phyloP scores from a whole-genome alignment of 2,113 vertebrate species.

The Melanocharis versteri region DNA sequence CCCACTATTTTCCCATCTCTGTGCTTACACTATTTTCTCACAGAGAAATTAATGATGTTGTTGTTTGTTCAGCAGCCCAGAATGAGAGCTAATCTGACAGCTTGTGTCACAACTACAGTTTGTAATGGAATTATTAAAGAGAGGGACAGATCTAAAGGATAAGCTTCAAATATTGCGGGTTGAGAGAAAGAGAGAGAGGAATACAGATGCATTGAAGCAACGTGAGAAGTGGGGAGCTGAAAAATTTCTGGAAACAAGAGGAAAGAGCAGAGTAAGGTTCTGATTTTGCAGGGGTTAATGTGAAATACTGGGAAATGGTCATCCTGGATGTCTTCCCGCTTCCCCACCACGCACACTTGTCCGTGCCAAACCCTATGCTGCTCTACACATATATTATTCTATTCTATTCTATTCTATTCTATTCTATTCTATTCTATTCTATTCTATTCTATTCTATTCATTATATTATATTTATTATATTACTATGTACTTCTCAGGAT shows the following conservation, averaged over 20 bases:
- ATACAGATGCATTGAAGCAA: background rate
- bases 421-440: too few relatives aligned
- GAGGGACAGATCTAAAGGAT: background rate
- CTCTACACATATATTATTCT: background rate
- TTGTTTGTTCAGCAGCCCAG: constrained; percentile 34
- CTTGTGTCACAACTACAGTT: background rate
- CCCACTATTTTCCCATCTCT: background rate
- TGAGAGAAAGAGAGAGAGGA: background rate
- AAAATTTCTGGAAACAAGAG: background rate
- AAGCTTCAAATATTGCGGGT: background rate
- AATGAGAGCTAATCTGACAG: constrained; percentile 35
- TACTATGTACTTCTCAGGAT: background rate
- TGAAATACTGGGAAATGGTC: background rate
- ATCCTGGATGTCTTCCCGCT: background rate
- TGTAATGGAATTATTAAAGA: background rate
- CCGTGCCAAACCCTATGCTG: background rate
- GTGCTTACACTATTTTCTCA: background rate
- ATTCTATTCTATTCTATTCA: too few relatives aligned
- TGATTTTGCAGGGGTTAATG: background rate
- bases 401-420: too few relatives aligned
- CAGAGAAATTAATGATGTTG: background rate
- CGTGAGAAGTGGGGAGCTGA: background rate
- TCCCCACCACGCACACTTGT: background rate
- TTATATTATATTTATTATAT: too few relatives aligned
- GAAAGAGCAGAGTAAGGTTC: background rate